A percentile compares a stretch with the other conserved stretches of the same genome.
phyloP scores from a whole-genome alignment of 2,888 invertebrate species.

The Drosophila nr. perissopoda region DNA sequence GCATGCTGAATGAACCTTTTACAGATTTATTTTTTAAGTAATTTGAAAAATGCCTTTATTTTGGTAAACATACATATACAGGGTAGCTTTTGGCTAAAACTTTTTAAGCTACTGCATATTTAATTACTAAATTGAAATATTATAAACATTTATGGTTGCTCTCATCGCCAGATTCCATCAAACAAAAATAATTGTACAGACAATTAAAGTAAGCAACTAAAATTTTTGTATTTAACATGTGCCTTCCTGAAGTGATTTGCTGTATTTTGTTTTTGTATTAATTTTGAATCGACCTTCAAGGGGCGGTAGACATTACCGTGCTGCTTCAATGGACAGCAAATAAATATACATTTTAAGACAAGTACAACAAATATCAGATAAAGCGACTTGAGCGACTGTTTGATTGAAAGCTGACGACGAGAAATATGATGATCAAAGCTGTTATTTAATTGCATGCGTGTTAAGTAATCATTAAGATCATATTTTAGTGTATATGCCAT shows the following conservation, averaged over 20 bases:
- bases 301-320: constrained; percentile 71
- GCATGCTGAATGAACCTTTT: neutral
- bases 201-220: constrained; percentile 23
- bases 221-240: constrained; percentile 16
- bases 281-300: constrained; percentile 61
- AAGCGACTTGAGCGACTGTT: constrained; percentile 51
- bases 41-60: neutral
- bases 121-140: constrained; percentile 1
- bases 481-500: constrained; percentile 17
- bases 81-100: neutral
- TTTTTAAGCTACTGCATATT: neutral
- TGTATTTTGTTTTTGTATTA: constrained; percentile 9
- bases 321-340: constrained; percentile 71
- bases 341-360: constrained; percentile 27
- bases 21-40: too few relatives aligned
- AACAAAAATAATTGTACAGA: constrained; percentile 37
- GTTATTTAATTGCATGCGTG: constrained; percentile 21
- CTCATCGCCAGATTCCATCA: neutral
- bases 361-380: constrained; percentile 24
- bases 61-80: neutral
- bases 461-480: constrained; percentile 25
- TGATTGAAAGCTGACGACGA: constrained; percentile 56
- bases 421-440: constrained; percentile 21
- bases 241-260: constrained; percentile 66
- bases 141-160: constrained; percentile 1